Base-by-base conservation (phyloP, 2,113 vertebrate genomes). In the Malaclemys terrapin region DNA sequence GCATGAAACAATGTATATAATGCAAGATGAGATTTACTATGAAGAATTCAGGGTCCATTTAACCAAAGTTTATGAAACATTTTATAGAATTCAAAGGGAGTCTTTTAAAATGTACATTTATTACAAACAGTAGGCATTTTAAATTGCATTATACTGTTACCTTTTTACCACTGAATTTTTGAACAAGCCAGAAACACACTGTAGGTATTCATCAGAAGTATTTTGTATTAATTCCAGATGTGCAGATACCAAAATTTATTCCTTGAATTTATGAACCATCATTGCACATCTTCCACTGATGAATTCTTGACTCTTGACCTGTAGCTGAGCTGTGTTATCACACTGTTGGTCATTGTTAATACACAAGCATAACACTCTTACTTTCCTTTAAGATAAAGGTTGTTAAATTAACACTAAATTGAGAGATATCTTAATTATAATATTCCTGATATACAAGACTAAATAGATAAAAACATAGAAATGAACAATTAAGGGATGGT, bases 11-110 rank as follows among this genome's bases (percentile, higher is more conserved):
- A 27, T 6, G 31, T 17, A 54, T 13, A n/a, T 47, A 85, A 54
- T 54, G 57, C 12, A 90, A 89, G 24, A n/a, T 25, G 52, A 50
- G 47, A 62, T 16, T 72, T 79, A 52, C 31, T 57, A 49, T 8
- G 52, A 92, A 79, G 47, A 85, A 82, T 90, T 82, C 45, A 79
- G 56, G 31, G n/a, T 82, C 9, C 87, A 72, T 82, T 79, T 88
- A 88, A 92, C 17, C 11, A 84, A 82, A 81, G 7, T 54, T 89
- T 59, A 57, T 84, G 75, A 69, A 92, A 89, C 45, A 82, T 88
- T 92, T 85, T 54, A 50, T 29, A 82, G 50, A 85, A 92, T 72
- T 59, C 19, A 53, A 89, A 82, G 14, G 59, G 6, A 76, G 49
- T 76, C 31, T 62, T 89, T 35, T 65, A 42, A 62, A 62, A 17